These are phyloP conservation scores for Staurois parvus DNA, from an alignment of 2,797 vertebrate genomes.

Conservation along the genomic window DNA sequence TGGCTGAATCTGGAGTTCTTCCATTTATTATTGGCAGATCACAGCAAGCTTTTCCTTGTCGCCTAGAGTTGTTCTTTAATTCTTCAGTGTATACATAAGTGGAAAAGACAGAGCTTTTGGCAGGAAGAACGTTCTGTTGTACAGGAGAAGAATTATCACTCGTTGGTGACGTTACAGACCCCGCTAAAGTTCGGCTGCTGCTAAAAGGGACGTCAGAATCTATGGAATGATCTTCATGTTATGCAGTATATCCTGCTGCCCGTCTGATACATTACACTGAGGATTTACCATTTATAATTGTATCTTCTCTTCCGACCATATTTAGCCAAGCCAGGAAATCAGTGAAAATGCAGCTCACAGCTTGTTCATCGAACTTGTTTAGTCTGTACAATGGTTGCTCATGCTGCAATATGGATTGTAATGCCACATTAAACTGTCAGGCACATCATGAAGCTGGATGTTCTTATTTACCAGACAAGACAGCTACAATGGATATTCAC, in stretches of 20 bases:
- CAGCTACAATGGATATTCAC: too few species aligned
- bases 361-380: conserved; percentile 16
- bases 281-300: conserved; percentile 31
- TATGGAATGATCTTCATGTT: conserved; percentile 10
- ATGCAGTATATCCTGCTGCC: neutral
- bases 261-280: neutral
- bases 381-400: conserved; percentile 10
- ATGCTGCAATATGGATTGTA: neutral
- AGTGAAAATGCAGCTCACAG: neutral
- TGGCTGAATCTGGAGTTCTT: too few species aligned
- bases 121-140: conserved; percentile 1
- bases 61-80: neutral
- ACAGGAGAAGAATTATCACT: conserved; percentile 20
- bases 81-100: conserved; percentile 12
- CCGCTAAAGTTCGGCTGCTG: conserved; percentile 16
- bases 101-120: neutral
- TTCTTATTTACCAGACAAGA: neutral
- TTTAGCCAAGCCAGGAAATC: conserved; percentile 30
- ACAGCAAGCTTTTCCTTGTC: too few species aligned
- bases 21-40: too few species aligned
- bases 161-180: conserved; percentile 6
- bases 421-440: neutral
- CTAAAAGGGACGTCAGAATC: conserved; percentile 12
- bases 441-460: neutral
- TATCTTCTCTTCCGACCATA: conserved; percentile 4